Evolutionary conservation across 1,140 invertebrate genomes (phyloP).

Genomic region (Drosophila subpulchrella): DNA sequence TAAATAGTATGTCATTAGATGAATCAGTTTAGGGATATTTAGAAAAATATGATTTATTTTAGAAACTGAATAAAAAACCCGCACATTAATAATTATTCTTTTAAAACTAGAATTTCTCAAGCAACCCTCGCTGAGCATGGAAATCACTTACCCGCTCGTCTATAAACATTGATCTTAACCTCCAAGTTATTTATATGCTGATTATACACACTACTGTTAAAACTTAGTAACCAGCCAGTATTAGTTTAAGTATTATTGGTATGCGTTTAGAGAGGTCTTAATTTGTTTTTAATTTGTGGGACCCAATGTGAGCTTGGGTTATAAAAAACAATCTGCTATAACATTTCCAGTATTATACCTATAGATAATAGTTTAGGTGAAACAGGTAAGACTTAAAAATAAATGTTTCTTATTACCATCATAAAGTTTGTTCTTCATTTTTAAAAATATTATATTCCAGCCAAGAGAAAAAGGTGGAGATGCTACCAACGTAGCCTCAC

Average conservation of each 20-base stretch:
- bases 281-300: background rate
- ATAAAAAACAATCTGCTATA: background rate
- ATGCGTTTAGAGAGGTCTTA: background rate
- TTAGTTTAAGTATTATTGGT: conserved; percentile 5
- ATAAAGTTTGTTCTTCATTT: too few species aligned
- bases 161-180: conserved; percentile 15
- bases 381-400: too few species aligned
- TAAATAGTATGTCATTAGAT: too few species aligned
- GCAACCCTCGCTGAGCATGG: background rate
- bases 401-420: too few species aligned
- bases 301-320: background rate
- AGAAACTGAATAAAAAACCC: too few species aligned
- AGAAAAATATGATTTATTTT: too few species aligned
- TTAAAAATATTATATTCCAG: too few species aligned
- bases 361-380: too few species aligned
- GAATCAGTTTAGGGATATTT: too few species aligned
- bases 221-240: background rate
- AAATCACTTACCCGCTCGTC: background rate
- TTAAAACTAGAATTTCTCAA: background rate
- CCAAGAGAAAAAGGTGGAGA: background rate
- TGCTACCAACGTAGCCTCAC: conserved; percentile 1
- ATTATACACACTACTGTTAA: conserved; percentile 15
- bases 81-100: too few species aligned
- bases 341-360: too few species aligned
- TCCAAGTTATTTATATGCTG: conserved; percentile 5